Evolutionary conservation across 1,140 invertebrate species (phyloP).

Genomic region (Hormaphis cornu): DNA sequence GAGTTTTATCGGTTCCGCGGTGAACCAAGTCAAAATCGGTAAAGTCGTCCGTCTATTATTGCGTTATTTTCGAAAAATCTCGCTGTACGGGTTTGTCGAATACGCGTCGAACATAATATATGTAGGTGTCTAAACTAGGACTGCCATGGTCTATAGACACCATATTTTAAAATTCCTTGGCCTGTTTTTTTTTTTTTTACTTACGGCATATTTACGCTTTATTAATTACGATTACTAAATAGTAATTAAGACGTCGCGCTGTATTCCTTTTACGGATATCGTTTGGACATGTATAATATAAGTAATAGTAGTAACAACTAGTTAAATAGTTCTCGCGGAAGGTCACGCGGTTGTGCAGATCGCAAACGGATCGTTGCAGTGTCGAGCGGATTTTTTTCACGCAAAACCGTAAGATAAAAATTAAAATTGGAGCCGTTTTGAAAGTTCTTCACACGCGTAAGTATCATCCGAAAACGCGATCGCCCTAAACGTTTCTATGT

Average conservation of each 20-base stretch:
- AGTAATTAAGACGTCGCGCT: background rate
- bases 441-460: conserved; percentile 17
- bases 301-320: too few relatives aligned
- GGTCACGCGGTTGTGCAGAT: too few relatives aligned
- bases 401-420: too few relatives aligned
- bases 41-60: background rate
- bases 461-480: background rate
- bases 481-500: background rate
- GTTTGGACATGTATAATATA: too few relatives aligned
- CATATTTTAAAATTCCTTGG: background rate
- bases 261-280: background rate
- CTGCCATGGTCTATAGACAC: background rate
- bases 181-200: background rate
- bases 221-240: background rate
- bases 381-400: too few relatives aligned
- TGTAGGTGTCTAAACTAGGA: background rate
- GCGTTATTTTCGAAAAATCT: background rate
- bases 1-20: background rate
- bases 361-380: too few relatives aligned
- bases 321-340: too few relatives aligned
- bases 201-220: background rate
- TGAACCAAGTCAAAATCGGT: background rate
- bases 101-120: background rate
- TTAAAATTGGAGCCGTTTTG: background rate
- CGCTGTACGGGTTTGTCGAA: too few relatives aligned